Evolutionary conservation across 2,888 invertebrate species (phyloP), one percentile per base, ranked within the genome.

Genomic region (Volucella zonaria): DNA sequence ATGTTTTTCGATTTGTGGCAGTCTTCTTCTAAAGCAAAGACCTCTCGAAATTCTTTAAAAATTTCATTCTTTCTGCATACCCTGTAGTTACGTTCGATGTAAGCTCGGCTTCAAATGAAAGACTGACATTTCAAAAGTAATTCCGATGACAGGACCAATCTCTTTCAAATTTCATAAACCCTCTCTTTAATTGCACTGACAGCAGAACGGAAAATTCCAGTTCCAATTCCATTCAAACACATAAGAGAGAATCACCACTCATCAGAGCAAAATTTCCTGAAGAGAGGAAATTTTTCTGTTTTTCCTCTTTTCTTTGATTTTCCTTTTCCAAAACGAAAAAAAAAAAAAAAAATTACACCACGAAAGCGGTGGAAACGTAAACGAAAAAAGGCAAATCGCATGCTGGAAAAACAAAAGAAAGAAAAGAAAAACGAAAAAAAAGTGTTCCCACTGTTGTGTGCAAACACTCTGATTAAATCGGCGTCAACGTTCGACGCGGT

Each of bases 361-460:
- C 31, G 31, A 31, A 31, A 0, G 31, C 2, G 31, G 2, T 6
- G 6, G 31, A 70, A 58, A 54, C 59, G 0, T 49, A 58, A 61
- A 52, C 45, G 9, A 52, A 49, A 75, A 70, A 51, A 58, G 56
- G 64, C 66, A 58, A 67, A 67, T 67, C 56, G 56, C 38, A 62
- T 61, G 56, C 58, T 49, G 38, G 51, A 76, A 31, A 31, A 31
- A 31, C 31, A 31, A 31, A 31, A 6, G 31, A 31, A 31, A 31
- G 6, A 31, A 31, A 31, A 31, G 31, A 31, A 31, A 31, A 31
- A 31, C 31, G 31, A 31, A 3, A 31, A 67, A 73, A 64, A 66
- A 82, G 78, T 82, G 82, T 74, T 82, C 78, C 82, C 82, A 78
- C 73, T 82, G 49, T 54, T 6, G 31, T 31, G 31, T 6, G 31